Conservation (phyloP, 2,797 vertebrate genomes). For the Chelon labrosus region DNA sequence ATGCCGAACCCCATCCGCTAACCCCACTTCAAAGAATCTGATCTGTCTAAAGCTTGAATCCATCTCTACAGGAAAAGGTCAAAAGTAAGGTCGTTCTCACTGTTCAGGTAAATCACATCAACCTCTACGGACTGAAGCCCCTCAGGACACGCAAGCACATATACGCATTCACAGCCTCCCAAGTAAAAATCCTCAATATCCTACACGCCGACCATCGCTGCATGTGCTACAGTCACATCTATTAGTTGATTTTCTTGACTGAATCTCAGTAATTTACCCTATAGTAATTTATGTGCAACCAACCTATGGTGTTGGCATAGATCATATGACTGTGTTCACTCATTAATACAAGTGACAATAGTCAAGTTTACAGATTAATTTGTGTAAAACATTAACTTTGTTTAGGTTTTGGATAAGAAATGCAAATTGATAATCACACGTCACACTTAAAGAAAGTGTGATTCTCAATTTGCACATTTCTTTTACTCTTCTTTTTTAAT, state of each 20-base stretch:
- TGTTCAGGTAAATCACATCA: constrained; percentile 73
- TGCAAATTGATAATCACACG: constrained; percentile 28
- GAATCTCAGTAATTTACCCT: too few species aligned
- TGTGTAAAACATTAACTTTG: too few species aligned
- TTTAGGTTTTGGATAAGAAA: too few species aligned
- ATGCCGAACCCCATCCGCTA: too few species aligned
- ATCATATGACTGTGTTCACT: too few species aligned
- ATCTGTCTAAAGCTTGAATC: constrained; percentile 6
- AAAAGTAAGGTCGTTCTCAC: constrained; percentile 57
- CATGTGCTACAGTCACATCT: constrained; percentile 27
- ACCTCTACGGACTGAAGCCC: constrained; percentile 19
- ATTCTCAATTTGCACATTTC: too few species aligned
- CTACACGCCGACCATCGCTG: constrained; percentile 1
- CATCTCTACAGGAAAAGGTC: constrained; percentile 47
- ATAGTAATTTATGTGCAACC: too few species aligned
- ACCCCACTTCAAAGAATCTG: too few species aligned
- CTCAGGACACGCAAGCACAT: constrained; percentile 31
- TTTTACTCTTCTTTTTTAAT: too few species aligned
- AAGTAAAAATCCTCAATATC: constrained; percentile 17
- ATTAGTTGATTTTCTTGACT: not conserved
- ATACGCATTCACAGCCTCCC: constrained; percentile 12
- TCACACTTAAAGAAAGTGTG: constrained; percentile 6
- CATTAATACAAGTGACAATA: too few species aligned
- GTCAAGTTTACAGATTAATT: too few species aligned
- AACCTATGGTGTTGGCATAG: too few species aligned